These are phyloP conservation scores for Chloropsis hardwickii DNA, from an alignment of 2,113 vertebrate genomes.

Conservation along the genomic window DNA sequence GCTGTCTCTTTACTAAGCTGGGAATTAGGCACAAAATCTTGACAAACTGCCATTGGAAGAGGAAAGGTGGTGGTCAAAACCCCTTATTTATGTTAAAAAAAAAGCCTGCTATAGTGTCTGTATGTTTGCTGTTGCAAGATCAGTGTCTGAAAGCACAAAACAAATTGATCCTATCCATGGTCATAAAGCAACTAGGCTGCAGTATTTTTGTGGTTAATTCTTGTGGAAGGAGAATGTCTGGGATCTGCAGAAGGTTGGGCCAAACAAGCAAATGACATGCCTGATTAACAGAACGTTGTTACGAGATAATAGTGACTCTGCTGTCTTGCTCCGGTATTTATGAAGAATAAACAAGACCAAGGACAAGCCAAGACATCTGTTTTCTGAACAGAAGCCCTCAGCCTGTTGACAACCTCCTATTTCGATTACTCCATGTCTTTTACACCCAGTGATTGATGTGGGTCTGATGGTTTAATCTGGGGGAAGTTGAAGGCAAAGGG, in stretches of 20 bases:
- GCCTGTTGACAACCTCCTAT: background rate
- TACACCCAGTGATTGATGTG: background rate
- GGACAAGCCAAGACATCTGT: slow-evolving; percentile 20
- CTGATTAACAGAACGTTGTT: slow-evolving; percentile 29
- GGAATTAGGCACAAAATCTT: background rate
- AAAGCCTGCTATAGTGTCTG: background rate
- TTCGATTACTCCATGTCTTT: background rate
- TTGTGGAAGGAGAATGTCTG: background rate
- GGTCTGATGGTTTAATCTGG: background rate
- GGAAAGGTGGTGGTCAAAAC: background rate
- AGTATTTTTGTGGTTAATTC: slow-evolving; percentile 19
- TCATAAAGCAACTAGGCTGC: background rate
- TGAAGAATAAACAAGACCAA: slow-evolving; percentile 36
- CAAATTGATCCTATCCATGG: background rate
- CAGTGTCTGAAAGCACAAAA: background rate
- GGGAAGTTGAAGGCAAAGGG: background rate
- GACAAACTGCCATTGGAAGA: background rate
- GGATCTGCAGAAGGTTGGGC: slow-evolving; percentile 19
- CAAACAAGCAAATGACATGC: slow-evolving; percentile 18
- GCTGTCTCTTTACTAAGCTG: background rate
- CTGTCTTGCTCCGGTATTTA: slow-evolving; percentile 34
- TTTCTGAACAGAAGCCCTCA: slow-evolving; percentile 19
- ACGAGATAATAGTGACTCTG: background rate
- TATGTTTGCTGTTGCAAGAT: background rate
- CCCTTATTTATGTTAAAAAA: background rate